Evolutionary conservation across 2,888 invertebrate genomes (phyloP).

Genomic region (Chrysolina americana): DNA sequence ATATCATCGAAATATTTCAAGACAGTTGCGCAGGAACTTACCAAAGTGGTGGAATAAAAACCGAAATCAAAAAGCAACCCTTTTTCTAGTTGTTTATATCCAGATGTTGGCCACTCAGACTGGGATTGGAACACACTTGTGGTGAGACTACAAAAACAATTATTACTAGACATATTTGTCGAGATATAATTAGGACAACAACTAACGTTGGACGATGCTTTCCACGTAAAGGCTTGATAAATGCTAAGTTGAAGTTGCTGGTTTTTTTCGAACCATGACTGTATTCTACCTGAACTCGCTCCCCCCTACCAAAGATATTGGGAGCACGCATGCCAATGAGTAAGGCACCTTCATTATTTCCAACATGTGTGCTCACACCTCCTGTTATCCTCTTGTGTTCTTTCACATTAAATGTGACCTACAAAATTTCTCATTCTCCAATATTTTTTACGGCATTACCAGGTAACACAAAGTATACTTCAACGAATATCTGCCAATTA

Average conservation of each 20-base stretch:
- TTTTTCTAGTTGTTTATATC: conserved; percentile 84
- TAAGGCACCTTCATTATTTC: conserved; percentile 92
- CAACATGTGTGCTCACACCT: conserved; percentile 88
- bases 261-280: conserved; percentile 88
- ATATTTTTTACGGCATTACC: too few relatives aligned
- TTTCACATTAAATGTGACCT: conserved; percentile 89
- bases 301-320: conserved; percentile 91
- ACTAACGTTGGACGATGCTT: conserved; percentile 77
- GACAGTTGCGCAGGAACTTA: conserved; percentile 60
- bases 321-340: conserved; percentile 83
- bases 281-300: conserved; percentile 86
- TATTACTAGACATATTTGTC: neutral
- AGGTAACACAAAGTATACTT: too few relatives aligned
- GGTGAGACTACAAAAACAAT: conserved; percentile 74
- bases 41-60: conserved; percentile 76
- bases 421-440: conserved; percentile 49
- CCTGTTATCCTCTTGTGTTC: conserved; percentile 89
- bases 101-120: conserved; percentile 85
- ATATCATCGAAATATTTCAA: neutral
- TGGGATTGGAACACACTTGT: conserved; percentile 83
- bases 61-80: conserved; percentile 86
- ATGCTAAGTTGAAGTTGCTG: conserved; percentile 84
- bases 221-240: conserved; percentile 88
- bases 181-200: neutral
- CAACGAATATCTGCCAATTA: too few relatives aligned